phyloP scores from a whole-genome alignment of 2,797 vertebrate species.

The Scyliorhinus canicula region DNA sequence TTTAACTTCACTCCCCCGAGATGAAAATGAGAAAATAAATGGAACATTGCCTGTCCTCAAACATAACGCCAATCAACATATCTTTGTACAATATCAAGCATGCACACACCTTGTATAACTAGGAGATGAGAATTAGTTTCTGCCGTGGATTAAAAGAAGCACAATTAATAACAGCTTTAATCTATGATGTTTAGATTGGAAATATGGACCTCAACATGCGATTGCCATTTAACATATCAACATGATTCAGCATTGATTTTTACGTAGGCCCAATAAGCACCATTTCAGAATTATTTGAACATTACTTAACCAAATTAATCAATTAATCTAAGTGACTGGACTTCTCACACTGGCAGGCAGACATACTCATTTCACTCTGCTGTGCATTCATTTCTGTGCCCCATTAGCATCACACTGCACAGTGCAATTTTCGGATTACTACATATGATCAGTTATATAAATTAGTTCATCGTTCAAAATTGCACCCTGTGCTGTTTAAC shows the following conservation, averaged over 20 bases:
- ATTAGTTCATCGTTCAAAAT: background rate
- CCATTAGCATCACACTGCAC: background rate
- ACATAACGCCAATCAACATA: background rate
- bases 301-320: background rate
- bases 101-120: background rate
- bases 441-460: background rate
- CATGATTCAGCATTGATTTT: background rate
- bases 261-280: background rate
- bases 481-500: background rate
- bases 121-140: background rate
- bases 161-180: background rate
- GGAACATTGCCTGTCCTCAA: background rate
- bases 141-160: background rate
- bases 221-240: background rate
- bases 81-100: background rate
- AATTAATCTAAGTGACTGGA: background rate
- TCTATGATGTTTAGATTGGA: background rate
- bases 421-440: background rate
- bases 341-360: background rate
- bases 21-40: background rate
- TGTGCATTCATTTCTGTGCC: background rate
- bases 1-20: background rate
- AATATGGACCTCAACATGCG: background rate
- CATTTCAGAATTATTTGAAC: conserved; percentile 1
- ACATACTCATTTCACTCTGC: background rate